Conservation (phyloP, 2,113 vertebrate species). For the Mobula birostris region DNA sequence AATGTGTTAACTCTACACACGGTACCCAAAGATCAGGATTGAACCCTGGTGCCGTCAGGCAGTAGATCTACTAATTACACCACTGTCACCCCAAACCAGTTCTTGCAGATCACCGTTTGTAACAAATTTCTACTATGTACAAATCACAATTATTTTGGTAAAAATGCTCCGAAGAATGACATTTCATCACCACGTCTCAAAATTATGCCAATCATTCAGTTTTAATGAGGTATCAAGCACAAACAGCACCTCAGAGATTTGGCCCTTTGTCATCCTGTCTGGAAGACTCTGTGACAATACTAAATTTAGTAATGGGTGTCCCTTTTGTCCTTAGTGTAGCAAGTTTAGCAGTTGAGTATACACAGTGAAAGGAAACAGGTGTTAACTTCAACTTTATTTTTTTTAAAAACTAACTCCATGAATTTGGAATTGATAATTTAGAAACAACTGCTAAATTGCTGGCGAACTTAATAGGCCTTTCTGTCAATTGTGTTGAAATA, state of each 20-base stretch:
- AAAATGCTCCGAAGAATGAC: neutral
- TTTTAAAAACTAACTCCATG: neutral
- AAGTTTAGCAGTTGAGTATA: neutral
- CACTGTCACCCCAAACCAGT: too few relatives aligned
- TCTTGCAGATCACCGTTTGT: too few relatives aligned
- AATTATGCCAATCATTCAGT: neutral
- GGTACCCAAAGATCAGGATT: too few relatives aligned
- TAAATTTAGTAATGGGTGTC: neutral
- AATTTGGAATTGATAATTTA: neutral
- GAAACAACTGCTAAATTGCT: neutral
- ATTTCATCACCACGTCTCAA: neutral
- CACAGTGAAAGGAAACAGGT: constrained; percentile 25
- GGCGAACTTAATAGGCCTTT: neutral
- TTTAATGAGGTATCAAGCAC: neutral
- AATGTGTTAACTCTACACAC: too few relatives aligned
- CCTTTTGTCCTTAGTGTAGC: neutral
- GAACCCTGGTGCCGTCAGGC: too few relatives aligned
- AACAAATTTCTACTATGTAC: neutral
- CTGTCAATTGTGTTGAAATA: neutral
- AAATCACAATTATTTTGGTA: neutral
- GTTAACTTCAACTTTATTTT: constrained; percentile 1
- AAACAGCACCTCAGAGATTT: neutral
- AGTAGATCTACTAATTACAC: too few relatives aligned
- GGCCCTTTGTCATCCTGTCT: neutral
- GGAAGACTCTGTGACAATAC: neutral